phyloP scores from a whole-genome alignment of 2,797 vertebrate species.

The Lacerta viridis region DNA sequence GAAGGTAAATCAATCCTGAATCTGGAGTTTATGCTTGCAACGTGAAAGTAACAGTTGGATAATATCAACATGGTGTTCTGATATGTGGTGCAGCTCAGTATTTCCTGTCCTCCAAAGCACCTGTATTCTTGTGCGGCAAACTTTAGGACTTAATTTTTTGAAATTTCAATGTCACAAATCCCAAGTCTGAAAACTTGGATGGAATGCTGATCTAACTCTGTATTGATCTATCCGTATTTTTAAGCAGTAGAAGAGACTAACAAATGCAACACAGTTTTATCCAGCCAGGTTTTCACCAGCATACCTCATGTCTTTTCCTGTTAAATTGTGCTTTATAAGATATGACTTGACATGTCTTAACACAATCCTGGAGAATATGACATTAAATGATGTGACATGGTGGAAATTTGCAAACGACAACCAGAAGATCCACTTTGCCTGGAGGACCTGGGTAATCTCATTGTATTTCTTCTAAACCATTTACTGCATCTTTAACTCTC shows the following conservation, averaged over 20 bases:
- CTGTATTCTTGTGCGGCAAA: background rate
- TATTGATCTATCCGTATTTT: background rate
- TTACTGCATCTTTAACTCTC: slow-evolving; percentile 19
- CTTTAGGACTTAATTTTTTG: background rate
- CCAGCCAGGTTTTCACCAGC: slow-evolving; percentile 2
- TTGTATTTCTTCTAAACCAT: slow-evolving; percentile 46
- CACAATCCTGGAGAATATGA: slow-evolving; percentile 50
- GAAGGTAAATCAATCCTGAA: background rate
- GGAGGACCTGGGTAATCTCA: background rate
- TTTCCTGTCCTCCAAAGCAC: background rate
- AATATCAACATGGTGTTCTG: background rate
- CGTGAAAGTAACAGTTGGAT: background rate
- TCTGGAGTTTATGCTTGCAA: background rate
- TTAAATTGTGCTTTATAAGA: slow-evolving; percentile 44
- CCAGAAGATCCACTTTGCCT: slow-evolving; percentile 14
- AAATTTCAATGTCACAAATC: background rate
- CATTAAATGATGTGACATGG: slow-evolving; percentile 31
- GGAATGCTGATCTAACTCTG: background rate
- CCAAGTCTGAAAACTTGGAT: background rate
- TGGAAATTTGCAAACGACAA: slow-evolving; percentile 33
- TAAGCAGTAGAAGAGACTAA: slow-evolving; percentile 1
- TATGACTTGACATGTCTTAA: slow-evolving; percentile 25
- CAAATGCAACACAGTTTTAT: slow-evolving; percentile 32
- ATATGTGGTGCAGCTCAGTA: background rate
- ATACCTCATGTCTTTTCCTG: slow-evolving; percentile 20